Evolutionary conservation across 2,888 invertebrate genomes (phyloP).

Genomic region (Syrphus vitripennis): DNA sequence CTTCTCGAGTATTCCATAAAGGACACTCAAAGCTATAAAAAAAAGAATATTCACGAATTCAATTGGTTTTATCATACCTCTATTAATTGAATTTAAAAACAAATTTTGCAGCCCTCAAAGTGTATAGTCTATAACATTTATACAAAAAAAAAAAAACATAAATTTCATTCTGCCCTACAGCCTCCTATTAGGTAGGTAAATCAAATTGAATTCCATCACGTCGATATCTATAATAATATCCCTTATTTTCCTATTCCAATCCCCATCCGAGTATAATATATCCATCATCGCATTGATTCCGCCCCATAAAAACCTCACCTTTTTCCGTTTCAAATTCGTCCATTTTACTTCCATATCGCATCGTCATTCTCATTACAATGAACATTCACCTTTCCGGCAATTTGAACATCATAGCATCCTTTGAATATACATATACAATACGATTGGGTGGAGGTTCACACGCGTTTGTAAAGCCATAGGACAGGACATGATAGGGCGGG

Average conservation of each 20-base stretch:
- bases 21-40: neutral
- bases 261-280: neutral
- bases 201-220: constrained; percentile 34
- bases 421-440: neutral
- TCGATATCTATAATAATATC: neutral
- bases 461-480: no score
- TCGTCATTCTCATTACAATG: constrained; percentile 33
- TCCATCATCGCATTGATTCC: constrained; percentile 18
- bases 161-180: neutral
- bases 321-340: constrained; percentile 19
- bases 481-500: no score
- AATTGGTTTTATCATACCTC: neutral
- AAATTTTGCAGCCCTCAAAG: neutral
- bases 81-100: neutral
- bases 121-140: neutral
- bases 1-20: neutral
- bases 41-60: neutral
- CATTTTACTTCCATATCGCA: constrained; percentile 19
- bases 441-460: no score
- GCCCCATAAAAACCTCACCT: constrained; percentile 2
- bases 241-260: neutral
- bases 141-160: neutral
- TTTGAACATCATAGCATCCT: constrained; percentile 21
- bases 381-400: constrained; percentile 20
- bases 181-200: neutral